phyloP scores from a whole-genome alignment of 2,113 vertebrate species.

The Sylvicapra grimmia region DNA sequence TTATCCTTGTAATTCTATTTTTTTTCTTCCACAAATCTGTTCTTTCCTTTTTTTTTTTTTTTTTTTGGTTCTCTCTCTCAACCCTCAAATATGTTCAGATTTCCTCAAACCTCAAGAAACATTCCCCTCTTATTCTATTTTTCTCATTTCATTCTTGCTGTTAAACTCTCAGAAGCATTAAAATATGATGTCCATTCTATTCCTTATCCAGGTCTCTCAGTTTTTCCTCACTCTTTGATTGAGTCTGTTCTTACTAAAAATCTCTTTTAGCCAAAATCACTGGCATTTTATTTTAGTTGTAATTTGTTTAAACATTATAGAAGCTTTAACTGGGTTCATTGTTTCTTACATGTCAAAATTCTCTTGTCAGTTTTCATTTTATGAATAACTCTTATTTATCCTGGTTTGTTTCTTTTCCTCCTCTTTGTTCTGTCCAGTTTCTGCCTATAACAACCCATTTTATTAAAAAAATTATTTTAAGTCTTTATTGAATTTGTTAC shows the following conservation, averaged over 20 bases:
- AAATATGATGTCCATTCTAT: neutral
- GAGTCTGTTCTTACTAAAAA: neutral
- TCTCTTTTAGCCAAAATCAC: neutral
- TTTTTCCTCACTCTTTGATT: neutral
- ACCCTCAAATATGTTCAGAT: neutral
- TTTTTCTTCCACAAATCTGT: neutral
- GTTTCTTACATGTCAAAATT: neutral
- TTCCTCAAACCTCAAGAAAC: neutral
- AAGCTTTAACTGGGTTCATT: neutral
- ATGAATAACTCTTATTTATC: neutral
- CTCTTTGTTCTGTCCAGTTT: neutral
- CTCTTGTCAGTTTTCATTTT: neutral
- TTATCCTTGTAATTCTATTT: neutral
- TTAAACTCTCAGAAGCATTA: neutral
- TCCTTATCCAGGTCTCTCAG: neutral
- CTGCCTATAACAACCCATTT: neutral
- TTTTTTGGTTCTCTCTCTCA: neutral
- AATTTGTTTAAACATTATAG: neutral
- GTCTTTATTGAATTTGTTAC: neutral
- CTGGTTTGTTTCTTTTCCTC: neutral
- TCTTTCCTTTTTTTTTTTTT: neutral
- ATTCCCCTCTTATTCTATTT: neutral
- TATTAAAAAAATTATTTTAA: neutral
- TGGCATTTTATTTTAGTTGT: neutral
- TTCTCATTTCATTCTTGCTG: neutral